These are phyloP conservation scores for Branchipolynoe longqiensis DNA, from an alignment of 2,888 invertebrate species.

Conservation along the genomic window DNA sequence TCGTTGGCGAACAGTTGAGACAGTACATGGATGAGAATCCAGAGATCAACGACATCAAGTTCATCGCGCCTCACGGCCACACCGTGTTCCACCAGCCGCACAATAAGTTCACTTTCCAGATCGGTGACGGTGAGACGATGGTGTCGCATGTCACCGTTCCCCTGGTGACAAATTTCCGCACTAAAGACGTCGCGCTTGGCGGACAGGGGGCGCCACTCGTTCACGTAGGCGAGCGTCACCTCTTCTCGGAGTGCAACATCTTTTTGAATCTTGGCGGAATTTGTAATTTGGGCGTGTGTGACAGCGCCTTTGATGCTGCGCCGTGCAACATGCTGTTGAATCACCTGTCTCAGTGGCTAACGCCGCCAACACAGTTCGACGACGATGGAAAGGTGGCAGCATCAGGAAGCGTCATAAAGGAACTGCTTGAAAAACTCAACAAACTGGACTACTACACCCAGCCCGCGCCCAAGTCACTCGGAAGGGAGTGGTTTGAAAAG, in stretches of 20 bases:
- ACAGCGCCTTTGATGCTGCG: conserved; percentile 75
- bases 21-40: conserved; percentile 69
- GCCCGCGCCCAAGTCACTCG: conserved; percentile 76
- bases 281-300: conserved; percentile 74
- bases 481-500: conserved; percentile 74
- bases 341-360: conserved; percentile 69
- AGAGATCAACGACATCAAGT: conserved; percentile 64
- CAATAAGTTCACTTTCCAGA: conserved; percentile 75
- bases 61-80: conserved; percentile 78
- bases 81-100: conserved; percentile 78
- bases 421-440: conserved; percentile 71
- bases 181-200: conserved; percentile 77
- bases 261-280: conserved; percentile 80
- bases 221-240: conserved; percentile 75
- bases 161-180: conserved; percentile 76
- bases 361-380: conserved; percentile 70
- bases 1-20: conserved; percentile 71
- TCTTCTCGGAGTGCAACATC: conserved; percentile 74
- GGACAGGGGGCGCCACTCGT: conserved; percentile 80
- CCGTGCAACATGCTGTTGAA: conserved; percentile 78
- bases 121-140: conserved; percentile 78
- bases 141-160: conserved; percentile 72
- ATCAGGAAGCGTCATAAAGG: conserved; percentile 69
- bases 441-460: conserved; percentile 72
- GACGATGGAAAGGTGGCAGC: conserved; percentile 73